Evolutionary conservation across 2,888 invertebrate species (phyloP).

Genomic region (Corythucha ciliata): DNA sequence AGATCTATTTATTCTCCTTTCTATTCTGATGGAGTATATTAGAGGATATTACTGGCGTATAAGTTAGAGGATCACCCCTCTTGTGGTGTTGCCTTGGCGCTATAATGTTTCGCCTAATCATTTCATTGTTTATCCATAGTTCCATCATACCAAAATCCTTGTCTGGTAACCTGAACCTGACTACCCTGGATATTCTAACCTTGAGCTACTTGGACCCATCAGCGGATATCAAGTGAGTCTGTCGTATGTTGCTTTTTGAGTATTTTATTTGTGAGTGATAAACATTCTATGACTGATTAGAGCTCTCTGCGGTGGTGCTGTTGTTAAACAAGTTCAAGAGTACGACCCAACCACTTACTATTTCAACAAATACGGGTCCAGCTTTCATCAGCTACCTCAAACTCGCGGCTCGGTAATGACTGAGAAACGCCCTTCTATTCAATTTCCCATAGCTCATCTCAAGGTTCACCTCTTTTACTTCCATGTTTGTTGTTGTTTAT

Average conservation of each 20-base stretch:
- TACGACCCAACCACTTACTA: constrained; percentile 78
- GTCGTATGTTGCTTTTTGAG: too few species aligned
- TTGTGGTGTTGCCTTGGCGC: too few species aligned
- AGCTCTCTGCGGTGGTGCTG: constrained; percentile 27
- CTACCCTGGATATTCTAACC: constrained; percentile 39
- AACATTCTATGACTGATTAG: too few species aligned
- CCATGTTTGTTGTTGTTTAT: not conserved
- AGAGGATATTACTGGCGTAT: too few species aligned
- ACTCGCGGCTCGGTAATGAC: constrained; percentile 66
- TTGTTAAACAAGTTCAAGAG: constrained; percentile 56
- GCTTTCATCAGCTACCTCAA: constrained; percentile 81
- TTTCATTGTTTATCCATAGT: too few species aligned
- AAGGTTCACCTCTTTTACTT: constrained; percentile 37
- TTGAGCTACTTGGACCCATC: constrained; percentile 37
- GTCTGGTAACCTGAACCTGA: constrained; percentile 69
- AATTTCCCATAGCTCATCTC: constrained; percentile 66
- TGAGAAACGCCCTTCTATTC: constrained; percentile 40
- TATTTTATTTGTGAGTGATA: too few species aligned
- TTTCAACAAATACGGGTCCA: constrained; percentile 85
- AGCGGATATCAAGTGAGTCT: constrained; percentile 36
- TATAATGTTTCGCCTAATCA: too few species aligned
- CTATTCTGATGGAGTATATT: too few species aligned
- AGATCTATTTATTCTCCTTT: too few species aligned
- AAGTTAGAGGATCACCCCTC: too few species aligned
- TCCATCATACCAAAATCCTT: constrained; percentile 87